Base-by-base conservation (phyloP, 1,140 invertebrate genomes). In the Cyphomyrmex costatus region DNA sequence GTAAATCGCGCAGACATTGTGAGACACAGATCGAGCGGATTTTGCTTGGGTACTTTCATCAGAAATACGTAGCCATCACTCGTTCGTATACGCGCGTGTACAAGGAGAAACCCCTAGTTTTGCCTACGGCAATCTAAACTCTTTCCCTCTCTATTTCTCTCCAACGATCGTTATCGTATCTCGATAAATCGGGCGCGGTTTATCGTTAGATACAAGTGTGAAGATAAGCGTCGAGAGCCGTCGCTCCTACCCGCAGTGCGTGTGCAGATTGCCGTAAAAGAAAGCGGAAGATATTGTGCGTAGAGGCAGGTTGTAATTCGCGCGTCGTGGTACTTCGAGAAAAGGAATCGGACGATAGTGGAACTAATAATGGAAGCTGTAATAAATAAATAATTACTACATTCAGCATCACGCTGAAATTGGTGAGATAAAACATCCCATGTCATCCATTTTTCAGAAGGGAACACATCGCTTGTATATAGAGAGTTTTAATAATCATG, bases 111-210 rank as follows among this genome's bases (percentile, higher is more conserved):
- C 79, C 76, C 78, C 60, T 73, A 73, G 87, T 90, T 33, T 90
- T 66, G 89, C 90, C 90, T 71, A 76, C 68, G 89, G 90, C 90
- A 66, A 73, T 90, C 60, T 76, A 86, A 88, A 88, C 84, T 91
- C 74, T 85, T 68, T 83, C 68, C 27, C 24, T 73, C 79, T 82
- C 51, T 27, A 21, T 83, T 14, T 53, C 24, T 58, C 86, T 65
- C 16, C 58, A 42, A 68, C 70, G 87, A 91, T 91, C 87, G 87
- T 91, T 91, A 91, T 91, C 90, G 89, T 79, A 87, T 85, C 77
- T 73, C 89, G 89, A 91, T 91, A 91, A 88, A 91, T 91, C 90
- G 90, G 78, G 79, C 87, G 66, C 83, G 78, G 84, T 89, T 88
- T 90, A 91, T 88, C 90, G 79, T 91, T 88, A 88, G 90, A 91